Conservation (phyloP, 37 sponge, comb jelly and placozoan genomes). For the Geodia barretti region DNA sequence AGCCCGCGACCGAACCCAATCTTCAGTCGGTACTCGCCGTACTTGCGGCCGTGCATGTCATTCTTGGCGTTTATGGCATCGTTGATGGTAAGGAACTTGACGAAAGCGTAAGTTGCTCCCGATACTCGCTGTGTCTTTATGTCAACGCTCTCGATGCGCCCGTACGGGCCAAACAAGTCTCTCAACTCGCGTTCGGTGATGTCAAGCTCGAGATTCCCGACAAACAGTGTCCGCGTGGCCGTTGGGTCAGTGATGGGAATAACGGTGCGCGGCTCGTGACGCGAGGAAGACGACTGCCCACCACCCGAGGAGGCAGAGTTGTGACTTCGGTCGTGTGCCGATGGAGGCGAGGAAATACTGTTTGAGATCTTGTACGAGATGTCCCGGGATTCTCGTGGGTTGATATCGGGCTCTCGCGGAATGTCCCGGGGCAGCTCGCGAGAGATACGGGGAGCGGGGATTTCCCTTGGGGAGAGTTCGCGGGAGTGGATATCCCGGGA, state of each 20-base stretch:
- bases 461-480: neutral
- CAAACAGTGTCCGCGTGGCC: conserved; percentile 94
- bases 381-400: conserved; percentile 4
- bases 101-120: conserved; percentile 86
- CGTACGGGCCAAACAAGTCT: conserved; percentile 84
- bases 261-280: neutral
- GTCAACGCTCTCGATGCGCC: conserved; percentile 87
- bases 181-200: conserved; percentile 84
- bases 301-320: conserved; percentile 11
- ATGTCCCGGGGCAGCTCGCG: neutral
- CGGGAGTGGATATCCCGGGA: neutral
- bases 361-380: conserved; percentile 16
- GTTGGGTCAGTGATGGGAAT: conserved; percentile 63
- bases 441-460: no score
- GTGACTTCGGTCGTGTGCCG: neutral
- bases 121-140: conserved; percentile 67
- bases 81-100: conserved; percentile 83
- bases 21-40: conserved; percentile 73
- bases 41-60: conserved; percentile 82
- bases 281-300: neutral
- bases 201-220: conserved; percentile 86
- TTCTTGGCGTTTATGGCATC: conserved; percentile 93
- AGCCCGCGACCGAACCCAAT: conserved; percentile 90
- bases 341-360: neutral
- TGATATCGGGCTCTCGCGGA: neutral